These are phyloP conservation scores for Caenorhabditis sp. DNA, from an alignment of 2,888 invertebrate genomes.

Conservation along the genomic window DNA sequence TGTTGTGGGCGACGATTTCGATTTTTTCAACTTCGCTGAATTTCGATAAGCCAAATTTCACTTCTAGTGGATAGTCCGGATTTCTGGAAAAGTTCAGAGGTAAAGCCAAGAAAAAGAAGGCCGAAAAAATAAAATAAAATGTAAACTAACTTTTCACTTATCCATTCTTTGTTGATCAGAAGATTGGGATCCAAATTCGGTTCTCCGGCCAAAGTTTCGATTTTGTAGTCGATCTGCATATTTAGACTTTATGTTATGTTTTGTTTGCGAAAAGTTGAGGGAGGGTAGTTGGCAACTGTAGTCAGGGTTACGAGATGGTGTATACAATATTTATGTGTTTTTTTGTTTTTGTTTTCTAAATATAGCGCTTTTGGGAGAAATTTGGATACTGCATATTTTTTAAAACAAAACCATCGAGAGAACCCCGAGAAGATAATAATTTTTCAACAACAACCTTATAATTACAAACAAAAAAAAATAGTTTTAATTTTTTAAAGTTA, in stretches of 20 bases:
- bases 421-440: too few species aligned
- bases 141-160: slow-evolving; percentile 48
- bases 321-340: not conserved
- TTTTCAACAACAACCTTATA: too few species aligned
- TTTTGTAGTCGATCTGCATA: not conserved
- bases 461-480: too few species aligned
- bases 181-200: not conserved
- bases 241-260: not conserved
- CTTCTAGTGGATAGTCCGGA: slow-evolving; percentile 34
- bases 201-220: not conserved
- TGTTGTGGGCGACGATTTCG: slow-evolving; percentile 53
- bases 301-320: not conserved
- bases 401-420: too few species aligned
- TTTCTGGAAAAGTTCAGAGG: not conserved
- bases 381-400: too few species aligned
- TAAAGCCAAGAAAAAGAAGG: too few species aligned
- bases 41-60: slow-evolving; percentile 37
- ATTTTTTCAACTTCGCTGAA: slow-evolving; percentile 49
- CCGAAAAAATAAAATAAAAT: too few species aligned
- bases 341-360: too few species aligned
- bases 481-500: too few species aligned
- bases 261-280: not conserved
- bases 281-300: not conserved
- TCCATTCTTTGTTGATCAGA: slow-evolving; percentile 42
- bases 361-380: too few species aligned